Evolutionary conservation across 1,140 invertebrate species (phyloP).

Genomic region (Platyscapa corneri): DNA sequence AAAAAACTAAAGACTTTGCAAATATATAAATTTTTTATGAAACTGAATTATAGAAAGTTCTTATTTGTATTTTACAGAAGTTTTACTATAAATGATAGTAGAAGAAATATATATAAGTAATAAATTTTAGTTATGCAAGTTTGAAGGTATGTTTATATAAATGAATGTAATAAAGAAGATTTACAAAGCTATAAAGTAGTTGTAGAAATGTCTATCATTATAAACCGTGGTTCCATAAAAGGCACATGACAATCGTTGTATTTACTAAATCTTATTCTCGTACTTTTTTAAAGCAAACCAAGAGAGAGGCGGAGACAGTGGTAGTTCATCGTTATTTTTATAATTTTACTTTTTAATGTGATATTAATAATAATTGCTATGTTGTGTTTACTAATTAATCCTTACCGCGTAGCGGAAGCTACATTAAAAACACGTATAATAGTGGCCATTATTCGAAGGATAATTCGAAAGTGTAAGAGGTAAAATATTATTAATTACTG

Average conservation of each 20-base stretch:
- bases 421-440: not conserved
- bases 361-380: conserved; percentile 32
- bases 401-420: not conserved
- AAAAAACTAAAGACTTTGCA: too few species aligned
- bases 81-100: not conserved
- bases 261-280: not conserved
- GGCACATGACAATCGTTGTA: not conserved
- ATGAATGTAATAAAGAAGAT: conserved; percentile 2
- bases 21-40: too few species aligned
- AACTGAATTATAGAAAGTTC: not conserved
- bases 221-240: conserved; percentile 5
- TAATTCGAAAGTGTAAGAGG: too few species aligned
- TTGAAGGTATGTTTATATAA: not conserved
- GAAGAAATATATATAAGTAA: not conserved
- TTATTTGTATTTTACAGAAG: not conserved
- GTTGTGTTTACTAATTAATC: conserved; percentile 17
- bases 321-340: conserved; percentile 15
- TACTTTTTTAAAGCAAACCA: not conserved
- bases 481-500: not conserved
- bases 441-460: not conserved
- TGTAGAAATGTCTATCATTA: conserved; percentile 11
- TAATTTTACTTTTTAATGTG: not conserved
- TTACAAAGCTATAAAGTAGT: conserved; percentile 4
- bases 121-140: not conserved
- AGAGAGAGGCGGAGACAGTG: not conserved